These are phyloP conservation scores for Aethes cnicana DNA, from an alignment of 2,888 invertebrate genomes.

Conservation along the genomic window DNA sequence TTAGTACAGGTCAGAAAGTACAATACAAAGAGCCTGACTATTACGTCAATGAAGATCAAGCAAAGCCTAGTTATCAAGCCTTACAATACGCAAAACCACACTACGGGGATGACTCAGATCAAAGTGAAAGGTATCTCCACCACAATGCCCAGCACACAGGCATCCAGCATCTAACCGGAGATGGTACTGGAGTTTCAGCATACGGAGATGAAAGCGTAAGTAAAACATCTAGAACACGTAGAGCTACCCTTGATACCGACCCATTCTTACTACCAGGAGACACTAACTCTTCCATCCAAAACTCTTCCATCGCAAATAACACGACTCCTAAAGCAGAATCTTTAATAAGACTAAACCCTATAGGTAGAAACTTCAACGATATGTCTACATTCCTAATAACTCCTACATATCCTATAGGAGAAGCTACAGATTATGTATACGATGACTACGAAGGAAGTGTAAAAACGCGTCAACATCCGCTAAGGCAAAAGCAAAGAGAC, in stretches of 20 bases:
- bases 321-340: slow-evolving; percentile 35
- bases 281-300: slow-evolving; percentile 32
- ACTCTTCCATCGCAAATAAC: slow-evolving; percentile 34
- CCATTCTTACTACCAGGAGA: slow-evolving; percentile 51
- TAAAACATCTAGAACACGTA: slow-evolving; percentile 44
- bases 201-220: slow-evolving; percentile 72
- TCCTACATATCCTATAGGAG: slow-evolving; percentile 51
- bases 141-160: slow-evolving; percentile 56
- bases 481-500: slow-evolving; percentile 41
- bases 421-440: slow-evolving; percentile 43
- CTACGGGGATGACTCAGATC: slow-evolving; percentile 39
- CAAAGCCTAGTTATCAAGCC: slow-evolving; percentile 44
- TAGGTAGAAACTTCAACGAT: slow-evolving; percentile 32
- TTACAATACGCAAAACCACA: slow-evolving; percentile 48
- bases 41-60: slow-evolving; percentile 39
- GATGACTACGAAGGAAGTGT: slow-evolving; percentile 43
- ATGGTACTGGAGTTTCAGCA: slow-evolving; percentile 67
- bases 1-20: slow-evolving; percentile 43
- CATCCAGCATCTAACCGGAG: slow-evolving; percentile 64
- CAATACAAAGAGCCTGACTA: slow-evolving; percentile 38
- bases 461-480: slow-evolving; percentile 33
- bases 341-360: slow-evolving; percentile 23
- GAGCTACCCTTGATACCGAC: slow-evolving; percentile 51
- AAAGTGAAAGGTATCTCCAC: slow-evolving; percentile 58
- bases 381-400: slow-evolving; percentile 46